Percentiles rank a stretch among this genome's conserved stretches.
These are phyloP conservation scores for Tyrannus savana DNA, from an alignment of 2,113 vertebrate genomes.

Conservation along the genomic window DNA sequence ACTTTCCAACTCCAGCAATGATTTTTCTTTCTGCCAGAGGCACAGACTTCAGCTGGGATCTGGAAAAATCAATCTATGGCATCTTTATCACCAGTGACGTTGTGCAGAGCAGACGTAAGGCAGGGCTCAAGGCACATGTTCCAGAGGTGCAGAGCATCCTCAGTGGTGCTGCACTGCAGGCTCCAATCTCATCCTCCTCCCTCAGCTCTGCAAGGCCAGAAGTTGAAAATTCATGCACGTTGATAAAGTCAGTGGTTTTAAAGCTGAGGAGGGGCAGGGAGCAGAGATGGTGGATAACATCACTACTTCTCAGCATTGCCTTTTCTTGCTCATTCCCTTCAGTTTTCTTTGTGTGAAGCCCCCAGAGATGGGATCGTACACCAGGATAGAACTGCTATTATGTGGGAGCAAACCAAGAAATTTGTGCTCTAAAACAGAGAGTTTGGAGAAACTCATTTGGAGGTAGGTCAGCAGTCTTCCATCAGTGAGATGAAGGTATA, in stretches of 20 bases:
- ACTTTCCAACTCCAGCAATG: not conserved
- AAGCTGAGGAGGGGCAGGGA: not conserved
- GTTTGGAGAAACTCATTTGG: not conserved
- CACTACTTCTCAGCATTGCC: not conserved
- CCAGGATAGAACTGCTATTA: not conserved
- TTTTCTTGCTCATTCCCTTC: not conserved
- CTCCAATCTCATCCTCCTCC: not conserved
- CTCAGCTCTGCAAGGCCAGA: not conserved
- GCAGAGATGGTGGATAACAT: not conserved
- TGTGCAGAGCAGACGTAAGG: not conserved
- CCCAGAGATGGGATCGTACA: not conserved
- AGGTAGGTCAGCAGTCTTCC: not conserved
- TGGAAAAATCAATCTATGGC: not conserved
- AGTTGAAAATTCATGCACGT: not conserved
- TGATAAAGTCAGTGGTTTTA: not conserved
- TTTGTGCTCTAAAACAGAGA: not conserved
- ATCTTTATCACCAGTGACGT: not conserved
- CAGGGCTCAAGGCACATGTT: not conserved
- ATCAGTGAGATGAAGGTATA: not conserved
- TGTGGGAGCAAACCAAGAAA: not conserved
- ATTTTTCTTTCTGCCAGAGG: slow-evolving; percentile 18
- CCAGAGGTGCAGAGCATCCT: not conserved
- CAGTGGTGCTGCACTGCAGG: not conserved
- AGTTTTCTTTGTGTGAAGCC: not conserved
- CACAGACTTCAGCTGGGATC: not conserved